These are phyloP conservation scores for Sarcophilus harrisii DNA, from an alignment of 2,797 vertebrate species.

Conservation along the genomic window DNA sequence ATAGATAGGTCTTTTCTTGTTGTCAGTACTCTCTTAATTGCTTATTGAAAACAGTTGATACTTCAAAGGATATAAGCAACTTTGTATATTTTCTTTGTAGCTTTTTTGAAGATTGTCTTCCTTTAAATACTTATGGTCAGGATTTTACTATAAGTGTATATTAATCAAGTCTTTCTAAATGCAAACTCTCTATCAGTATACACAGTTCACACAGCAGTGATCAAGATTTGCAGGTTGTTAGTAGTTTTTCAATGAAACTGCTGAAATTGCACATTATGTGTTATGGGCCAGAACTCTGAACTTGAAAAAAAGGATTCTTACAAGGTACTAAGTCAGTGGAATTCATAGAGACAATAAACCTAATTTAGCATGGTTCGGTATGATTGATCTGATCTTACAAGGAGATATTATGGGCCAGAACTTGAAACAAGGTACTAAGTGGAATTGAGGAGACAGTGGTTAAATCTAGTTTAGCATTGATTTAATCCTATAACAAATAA, in stretches of 20 bases:
- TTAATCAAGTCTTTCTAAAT: background rate
- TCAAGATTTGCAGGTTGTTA: background rate
- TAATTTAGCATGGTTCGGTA: too few relatives aligned
- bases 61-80: background rate
- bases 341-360: too few relatives aligned
- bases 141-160: background rate
- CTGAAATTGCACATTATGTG: background rate
- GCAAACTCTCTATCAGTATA: background rate
- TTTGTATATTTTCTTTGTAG: background rate
- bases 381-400: too few relatives aligned
- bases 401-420: too few relatives aligned
- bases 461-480: too few relatives aligned
- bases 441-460: too few relatives aligned
- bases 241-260: background rate
- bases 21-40: background rate
- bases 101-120: background rate
- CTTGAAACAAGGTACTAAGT: too few relatives aligned
- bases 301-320: too few relatives aligned
- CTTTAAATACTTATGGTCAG: background rate
- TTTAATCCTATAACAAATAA: too few relatives aligned
- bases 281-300: too few relatives aligned
- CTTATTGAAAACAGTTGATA: background rate
- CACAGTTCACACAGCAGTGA: background rate
- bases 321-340: too few relatives aligned
- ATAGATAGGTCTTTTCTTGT: background rate